Conservation (phyloP, 2,888 invertebrate genomes). For the Elaeidobius kamerunicus region DNA sequence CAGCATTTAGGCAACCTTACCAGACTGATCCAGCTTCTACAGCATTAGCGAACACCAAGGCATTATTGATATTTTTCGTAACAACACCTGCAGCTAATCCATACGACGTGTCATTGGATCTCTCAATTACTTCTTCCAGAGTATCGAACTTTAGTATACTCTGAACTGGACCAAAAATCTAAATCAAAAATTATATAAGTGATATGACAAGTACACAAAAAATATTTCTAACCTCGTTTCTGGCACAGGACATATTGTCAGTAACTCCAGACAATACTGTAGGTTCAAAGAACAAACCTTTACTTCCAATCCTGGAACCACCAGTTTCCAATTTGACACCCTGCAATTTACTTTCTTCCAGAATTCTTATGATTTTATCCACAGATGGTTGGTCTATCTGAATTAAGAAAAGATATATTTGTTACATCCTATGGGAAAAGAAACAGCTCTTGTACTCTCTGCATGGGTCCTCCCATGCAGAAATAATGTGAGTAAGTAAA, state of each 20-base stretch:
- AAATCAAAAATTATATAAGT: too few relatives aligned
- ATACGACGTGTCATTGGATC: slow-evolving; percentile 76
- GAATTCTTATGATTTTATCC: slow-evolving; percentile 69
- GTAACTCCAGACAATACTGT: slow-evolving; percentile 77
- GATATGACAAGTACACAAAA: too few relatives aligned
- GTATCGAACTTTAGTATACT: slow-evolving; percentile 78
- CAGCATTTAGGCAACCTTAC: slow-evolving; percentile 50
- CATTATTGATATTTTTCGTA: slow-evolving; percentile 75
- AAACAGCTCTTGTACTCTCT: too few relatives aligned
- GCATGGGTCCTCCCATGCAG: too few relatives aligned
- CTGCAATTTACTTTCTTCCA: slow-evolving; percentile 72
- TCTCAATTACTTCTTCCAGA: slow-evolving; percentile 74
- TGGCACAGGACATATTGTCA: slow-evolving; percentile 73
- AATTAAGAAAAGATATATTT: background rate
- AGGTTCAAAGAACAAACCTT: slow-evolving; percentile 74
- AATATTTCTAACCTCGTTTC: slow-evolving; percentile 69
- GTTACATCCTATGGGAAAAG: background rate
- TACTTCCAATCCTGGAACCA: slow-evolving; percentile 64
- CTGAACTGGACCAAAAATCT: slow-evolving; percentile 92
- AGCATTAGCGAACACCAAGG: slow-evolving; percentile 68
- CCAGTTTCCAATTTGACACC: slow-evolving; percentile 78
- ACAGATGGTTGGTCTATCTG: slow-evolving; percentile 73
- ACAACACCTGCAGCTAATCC: slow-evolving; percentile 82
- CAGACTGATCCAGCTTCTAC: slow-evolving; percentile 81
- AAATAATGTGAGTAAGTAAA: too few relatives aligned